A percentile compares a stretch with the other conserved stretches of the same genome.
These are phyloP conservation scores for Peribatodes rhomboidaria DNA, from an alignment of 2,888 invertebrate species.

Conservation along the genomic window DNA sequence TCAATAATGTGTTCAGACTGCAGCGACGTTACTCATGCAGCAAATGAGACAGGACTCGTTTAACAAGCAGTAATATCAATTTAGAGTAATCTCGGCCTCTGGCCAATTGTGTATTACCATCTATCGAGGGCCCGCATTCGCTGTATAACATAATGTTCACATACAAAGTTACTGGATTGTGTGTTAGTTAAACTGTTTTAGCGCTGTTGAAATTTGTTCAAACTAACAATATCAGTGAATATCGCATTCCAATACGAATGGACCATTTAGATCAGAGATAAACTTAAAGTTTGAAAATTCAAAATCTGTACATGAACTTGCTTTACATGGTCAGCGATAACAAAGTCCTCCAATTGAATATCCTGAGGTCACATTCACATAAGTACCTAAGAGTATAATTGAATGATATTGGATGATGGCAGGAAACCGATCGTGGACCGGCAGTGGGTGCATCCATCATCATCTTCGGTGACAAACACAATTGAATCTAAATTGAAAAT, in stretches of 20 bases:
- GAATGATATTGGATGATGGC: slow-evolving; percentile 83
- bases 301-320: background rate
- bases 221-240: background rate
- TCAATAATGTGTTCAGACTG: slow-evolving; percentile 37
- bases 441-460: slow-evolving; percentile 75
- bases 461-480: slow-evolving; percentile 69
- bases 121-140: slow-evolving; percentile 64
- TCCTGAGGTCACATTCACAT: slow-evolving; percentile 4
- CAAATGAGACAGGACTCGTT: slow-evolving; percentile 50
- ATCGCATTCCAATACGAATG: too few species aligned
- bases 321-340: background rate
- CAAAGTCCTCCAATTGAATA: slow-evolving; percentile 3
- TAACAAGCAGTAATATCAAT: slow-evolving; percentile 59
- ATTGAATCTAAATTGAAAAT: slow-evolving; percentile 67
- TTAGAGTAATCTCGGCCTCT: slow-evolving; percentile 63
- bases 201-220: background rate
- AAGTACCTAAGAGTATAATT: slow-evolving; percentile 60
- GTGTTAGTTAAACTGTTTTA: background rate
- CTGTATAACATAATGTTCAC: slow-evolving; percentile 43
- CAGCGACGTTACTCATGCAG: slow-evolving; percentile 43
- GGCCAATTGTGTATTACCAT: slow-evolving; percentile 61
- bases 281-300: background rate
- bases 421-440: slow-evolving; percentile 68
- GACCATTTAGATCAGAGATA: too few species aligned
- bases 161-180: slow-evolving; percentile 4